Conservation (phyloP, 2,113 vertebrate species). For the Osmerus mordax region DNA sequence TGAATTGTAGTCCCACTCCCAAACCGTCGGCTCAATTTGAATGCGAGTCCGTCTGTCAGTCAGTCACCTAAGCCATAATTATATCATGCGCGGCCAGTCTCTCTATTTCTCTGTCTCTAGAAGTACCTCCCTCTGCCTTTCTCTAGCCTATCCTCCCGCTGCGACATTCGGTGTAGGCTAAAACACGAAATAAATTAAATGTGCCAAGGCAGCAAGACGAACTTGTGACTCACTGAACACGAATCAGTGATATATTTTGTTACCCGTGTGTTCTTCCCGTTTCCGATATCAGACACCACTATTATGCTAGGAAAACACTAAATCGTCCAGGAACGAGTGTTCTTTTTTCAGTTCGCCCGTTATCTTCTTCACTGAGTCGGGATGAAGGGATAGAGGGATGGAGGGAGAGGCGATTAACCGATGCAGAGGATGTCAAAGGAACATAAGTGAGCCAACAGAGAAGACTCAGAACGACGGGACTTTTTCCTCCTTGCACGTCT, state of each 20-base stretch:
- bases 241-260: constrained; percentile 39
- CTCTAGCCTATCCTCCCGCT: constrained; percentile 52
- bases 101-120: constrained; percentile 37
- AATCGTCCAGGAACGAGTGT: constrained; percentile 46
- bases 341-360: constrained; percentile 34
- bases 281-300: constrained; percentile 33
- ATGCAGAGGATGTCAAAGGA: constrained; percentile 2
- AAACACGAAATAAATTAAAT: constrained; percentile 50
- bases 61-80: constrained; percentile 59
- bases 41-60: constrained; percentile 60
- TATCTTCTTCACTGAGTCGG: constrained; percentile 7
- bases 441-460: background rate
- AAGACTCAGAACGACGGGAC: background rate
- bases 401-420: constrained; percentile 14
- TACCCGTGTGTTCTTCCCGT: constrained; percentile 13
- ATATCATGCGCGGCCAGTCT: constrained; percentile 57
- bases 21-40: constrained; percentile 57
- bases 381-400: background rate
- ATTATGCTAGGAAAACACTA: constrained; percentile 40
- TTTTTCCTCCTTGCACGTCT: background rate
- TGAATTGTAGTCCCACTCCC: constrained; percentile 67
- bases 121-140: constrained; percentile 53
- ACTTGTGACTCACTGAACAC: constrained; percentile 56
- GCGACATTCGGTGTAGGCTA: constrained; percentile 56
- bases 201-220: constrained; percentile 34